phyloP scores from a whole-genome alignment of 2,888 invertebrate genomes.

The Parnassius orleans region DNA sequence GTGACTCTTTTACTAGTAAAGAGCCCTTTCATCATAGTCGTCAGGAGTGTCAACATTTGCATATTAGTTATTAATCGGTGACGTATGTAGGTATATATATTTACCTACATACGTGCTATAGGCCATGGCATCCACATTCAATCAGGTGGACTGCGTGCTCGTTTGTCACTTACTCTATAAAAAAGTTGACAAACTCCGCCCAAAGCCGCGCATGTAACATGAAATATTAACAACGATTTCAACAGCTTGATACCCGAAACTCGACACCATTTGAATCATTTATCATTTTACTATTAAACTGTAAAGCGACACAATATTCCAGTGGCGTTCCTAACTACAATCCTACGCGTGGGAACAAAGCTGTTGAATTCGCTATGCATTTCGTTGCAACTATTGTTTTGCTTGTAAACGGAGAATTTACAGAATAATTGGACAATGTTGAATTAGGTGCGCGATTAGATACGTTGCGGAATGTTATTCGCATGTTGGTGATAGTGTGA shows the following conservation, averaged over 20 bases:
- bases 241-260: background rate
- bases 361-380: background rate
- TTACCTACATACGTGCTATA: no score
- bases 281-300: constrained; percentile 4
- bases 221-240: background rate
- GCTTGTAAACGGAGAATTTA: constrained; percentile 12
- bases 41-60: no score
- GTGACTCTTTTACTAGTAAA: no score
- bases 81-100: no score
- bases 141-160: no score
- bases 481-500: background rate
- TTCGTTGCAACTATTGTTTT: background rate
- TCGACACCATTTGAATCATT: background rate
- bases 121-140: no score
- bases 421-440: constrained; percentile 23
- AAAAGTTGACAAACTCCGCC: no score
- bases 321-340: constrained; percentile 12
- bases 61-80: no score
- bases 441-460: constrained; percentile 23
- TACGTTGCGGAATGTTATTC: constrained; percentile 5
- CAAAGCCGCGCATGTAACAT: no score
- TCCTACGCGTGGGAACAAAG: constrained; percentile 5
- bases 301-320: background rate
- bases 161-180: no score
- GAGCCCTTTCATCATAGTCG: no score